These are phyloP conservation scores for Epinephelus moara DNA, from an alignment of 2,113 vertebrate genomes.

Conservation along the genomic window DNA sequence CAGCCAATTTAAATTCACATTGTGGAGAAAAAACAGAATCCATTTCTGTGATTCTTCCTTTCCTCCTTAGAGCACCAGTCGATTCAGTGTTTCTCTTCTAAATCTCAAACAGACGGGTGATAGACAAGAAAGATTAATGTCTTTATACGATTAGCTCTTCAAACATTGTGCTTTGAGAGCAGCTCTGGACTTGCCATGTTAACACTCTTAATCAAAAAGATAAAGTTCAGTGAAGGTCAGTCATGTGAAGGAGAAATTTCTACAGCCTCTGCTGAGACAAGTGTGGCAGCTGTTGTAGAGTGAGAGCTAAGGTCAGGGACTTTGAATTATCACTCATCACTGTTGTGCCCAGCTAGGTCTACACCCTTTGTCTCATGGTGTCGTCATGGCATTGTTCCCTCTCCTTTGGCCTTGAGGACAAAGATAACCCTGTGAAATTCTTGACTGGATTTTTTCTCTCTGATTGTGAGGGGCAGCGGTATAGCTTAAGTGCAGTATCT, in stretches of 20 bases:
- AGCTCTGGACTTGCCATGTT: background rate
- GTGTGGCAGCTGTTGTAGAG: constrained; percentile 64
- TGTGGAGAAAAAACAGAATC: background rate
- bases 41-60: background rate
- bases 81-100: background rate
- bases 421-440: constrained; percentile 83
- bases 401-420: constrained; percentile 76
- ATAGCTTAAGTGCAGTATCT: constrained; percentile 27
- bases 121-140: background rate
- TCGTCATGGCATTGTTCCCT: constrained; percentile 68
- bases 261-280: constrained; percentile 35
- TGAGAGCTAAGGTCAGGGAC: constrained; percentile 55
- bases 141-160: constrained; percentile 13
- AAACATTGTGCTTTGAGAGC: constrained; percentile 6
- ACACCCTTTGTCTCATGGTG: constrained; percentile 56
- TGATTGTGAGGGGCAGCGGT: constrained; percentile 47
- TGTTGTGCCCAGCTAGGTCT: constrained; percentile 32
- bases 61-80: background rate
- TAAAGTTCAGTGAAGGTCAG: constrained; percentile 26
- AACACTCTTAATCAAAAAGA: constrained; percentile 40
- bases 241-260: constrained; percentile 27
- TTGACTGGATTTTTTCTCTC: constrained; percentile 63
- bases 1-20: background rate
- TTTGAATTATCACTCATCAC: constrained; percentile 64
- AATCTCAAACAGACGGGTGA: constrained; percentile 2